These are phyloP conservation scores for Cacatua alba DNA, from an alignment of 2,113 vertebrate genomes.

Conservation along the genomic window DNA sequence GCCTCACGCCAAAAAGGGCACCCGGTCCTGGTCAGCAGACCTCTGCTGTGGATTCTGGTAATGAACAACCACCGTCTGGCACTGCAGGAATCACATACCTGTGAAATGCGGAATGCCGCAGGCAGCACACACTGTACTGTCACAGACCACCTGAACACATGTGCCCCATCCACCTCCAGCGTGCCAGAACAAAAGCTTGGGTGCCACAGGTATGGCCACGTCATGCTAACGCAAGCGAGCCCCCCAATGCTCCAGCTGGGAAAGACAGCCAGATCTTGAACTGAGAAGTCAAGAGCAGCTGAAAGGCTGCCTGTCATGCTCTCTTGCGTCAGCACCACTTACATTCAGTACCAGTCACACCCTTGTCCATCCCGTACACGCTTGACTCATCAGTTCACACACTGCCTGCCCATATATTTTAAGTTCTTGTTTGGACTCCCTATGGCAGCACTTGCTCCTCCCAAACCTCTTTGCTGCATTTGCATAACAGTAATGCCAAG, in stretches of 20 bases:
- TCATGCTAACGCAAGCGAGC: neutral
- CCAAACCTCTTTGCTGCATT: neutral
- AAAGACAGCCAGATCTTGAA: neutral
- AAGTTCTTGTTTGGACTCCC: neutral
- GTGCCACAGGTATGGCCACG: fast-evolving
- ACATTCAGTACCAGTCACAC: neutral
- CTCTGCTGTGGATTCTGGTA: fast-evolving
- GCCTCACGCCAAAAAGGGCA: neutral
- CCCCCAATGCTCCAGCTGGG: neutral
- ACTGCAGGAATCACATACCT: neutral
- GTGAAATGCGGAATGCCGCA: neutral
- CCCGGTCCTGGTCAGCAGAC: fast-evolving
- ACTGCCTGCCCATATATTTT: neutral
- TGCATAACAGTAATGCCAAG: neutral
- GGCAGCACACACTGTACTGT: fast-evolving
- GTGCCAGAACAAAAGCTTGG: fast-evolving
- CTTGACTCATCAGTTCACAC: neutral
- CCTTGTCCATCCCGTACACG: neutral
- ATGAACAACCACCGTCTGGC: neutral
- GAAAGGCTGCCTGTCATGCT: neutral
- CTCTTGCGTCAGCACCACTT: neutral
- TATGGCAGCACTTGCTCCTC: neutral
- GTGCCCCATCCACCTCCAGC: neutral
- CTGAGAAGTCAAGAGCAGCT: neutral
- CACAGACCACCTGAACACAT: neutral